These are phyloP conservation scores for Netelia inedita DNA, from an alignment of 2,888 invertebrate species.

Conservation along the genomic window DNA sequence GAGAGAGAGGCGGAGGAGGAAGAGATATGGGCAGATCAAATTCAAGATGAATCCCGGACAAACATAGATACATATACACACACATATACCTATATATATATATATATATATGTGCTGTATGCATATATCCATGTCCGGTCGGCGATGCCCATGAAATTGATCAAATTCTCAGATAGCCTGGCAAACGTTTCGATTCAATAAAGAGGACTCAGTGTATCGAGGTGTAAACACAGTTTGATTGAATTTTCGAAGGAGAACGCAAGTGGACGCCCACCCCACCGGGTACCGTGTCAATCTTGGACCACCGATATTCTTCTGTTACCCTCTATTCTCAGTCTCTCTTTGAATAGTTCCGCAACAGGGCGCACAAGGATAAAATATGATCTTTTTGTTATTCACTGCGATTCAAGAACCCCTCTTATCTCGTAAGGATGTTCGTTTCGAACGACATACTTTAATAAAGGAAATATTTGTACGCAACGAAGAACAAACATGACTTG, in stretches of 20 bases:
- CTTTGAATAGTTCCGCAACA: not conserved
- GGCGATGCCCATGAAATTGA: constrained; percentile 75
- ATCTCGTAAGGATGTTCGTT: not conserved
- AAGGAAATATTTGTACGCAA: not conserved
- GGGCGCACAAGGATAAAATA: constrained; percentile 11
- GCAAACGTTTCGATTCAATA: constrained; percentile 75
- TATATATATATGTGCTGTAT: not conserved
- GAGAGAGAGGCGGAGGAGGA: not conserved
- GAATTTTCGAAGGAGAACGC: constrained; percentile 76
- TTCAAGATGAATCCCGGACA: constrained; percentile 20
- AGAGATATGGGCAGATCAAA: constrained; percentile 17
- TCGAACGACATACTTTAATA: not conserved
- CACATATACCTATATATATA: not conserved
- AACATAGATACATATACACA: not conserved
- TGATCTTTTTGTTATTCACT: not conserved
- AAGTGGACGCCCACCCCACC: constrained; percentile 58
- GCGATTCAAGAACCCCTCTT: not conserved
- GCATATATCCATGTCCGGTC: constrained; percentile 33
- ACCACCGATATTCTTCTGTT: constrained; percentile 36
- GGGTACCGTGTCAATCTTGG: constrained; percentile 23
- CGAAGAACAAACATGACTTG: not conserved
- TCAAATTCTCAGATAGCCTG: constrained; percentile 75
- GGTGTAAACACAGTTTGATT: constrained; percentile 81
- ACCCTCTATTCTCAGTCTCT: constrained; percentile 14
- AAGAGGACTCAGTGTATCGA: constrained; percentile 81